Evolutionary conservation across 2,113 vertebrate species (phyloP).

Genomic region (Tiliqua scincoides): DNA sequence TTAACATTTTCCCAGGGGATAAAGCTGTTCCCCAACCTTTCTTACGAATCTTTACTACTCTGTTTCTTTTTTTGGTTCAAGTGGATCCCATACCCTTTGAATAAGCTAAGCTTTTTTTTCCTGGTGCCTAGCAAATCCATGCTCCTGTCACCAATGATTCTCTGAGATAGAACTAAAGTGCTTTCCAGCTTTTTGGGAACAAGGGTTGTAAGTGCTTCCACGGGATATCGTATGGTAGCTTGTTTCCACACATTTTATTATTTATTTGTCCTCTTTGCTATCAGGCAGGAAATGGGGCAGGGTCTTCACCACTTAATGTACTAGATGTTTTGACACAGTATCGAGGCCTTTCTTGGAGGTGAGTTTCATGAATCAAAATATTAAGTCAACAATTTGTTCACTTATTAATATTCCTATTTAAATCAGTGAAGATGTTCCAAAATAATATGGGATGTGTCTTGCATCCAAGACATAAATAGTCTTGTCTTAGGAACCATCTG

Average conservation of each 20-base stretch:
- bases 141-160: constrained; percentile 11
- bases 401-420: background rate
- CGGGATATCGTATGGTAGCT: background rate
- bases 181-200: background rate
- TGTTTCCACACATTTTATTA: constrained; percentile 8
- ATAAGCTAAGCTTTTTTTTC: no score
- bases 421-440: background rate
- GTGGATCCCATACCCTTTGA: no score
- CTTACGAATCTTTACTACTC: no score
- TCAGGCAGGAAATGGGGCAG: constrained; percentile 80
- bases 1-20: no score
- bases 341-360: constrained; percentile 83
- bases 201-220: constrained; percentile 23
- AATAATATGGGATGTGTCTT: background rate
- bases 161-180: constrained; percentile 33
- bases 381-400: background rate
- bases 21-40: no score
- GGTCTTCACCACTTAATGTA: constrained; percentile 42
- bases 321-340: constrained; percentile 74
- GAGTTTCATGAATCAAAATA: constrained; percentile 35
- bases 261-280: background rate
- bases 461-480: background rate
- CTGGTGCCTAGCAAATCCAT: no score
- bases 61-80: no score
- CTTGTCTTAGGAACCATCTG: background rate